phyloP scores from a whole-genome alignment of 2,888 invertebrate genomes.

The Aelia acuminata region DNA sequence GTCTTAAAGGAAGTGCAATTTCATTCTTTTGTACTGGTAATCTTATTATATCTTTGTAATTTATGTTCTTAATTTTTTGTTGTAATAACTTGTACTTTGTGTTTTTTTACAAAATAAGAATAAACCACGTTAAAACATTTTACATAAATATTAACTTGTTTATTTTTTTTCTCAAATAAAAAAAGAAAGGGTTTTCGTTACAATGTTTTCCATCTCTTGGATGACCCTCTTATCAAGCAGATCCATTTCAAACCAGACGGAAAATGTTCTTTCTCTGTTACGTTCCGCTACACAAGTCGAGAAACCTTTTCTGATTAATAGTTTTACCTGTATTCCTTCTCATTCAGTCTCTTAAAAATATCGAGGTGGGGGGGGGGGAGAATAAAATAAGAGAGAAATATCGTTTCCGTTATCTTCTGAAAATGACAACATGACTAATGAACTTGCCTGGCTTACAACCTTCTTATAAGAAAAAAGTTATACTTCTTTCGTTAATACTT shows the following conservation, averaged over 20 bases:
- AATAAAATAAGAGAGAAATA: constrained; percentile 21
- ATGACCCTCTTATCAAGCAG: not conserved
- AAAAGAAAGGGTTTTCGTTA: no score
- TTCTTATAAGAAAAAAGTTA: not conserved
- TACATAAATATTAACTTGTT: no score
- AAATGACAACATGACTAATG: constrained; percentile 36
- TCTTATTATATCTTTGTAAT: no score
- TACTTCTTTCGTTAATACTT: not conserved
- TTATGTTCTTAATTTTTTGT: no score
- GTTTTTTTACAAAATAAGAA: no score
- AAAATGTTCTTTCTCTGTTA: not conserved
- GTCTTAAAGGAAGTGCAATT: no score
- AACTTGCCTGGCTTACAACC: not conserved
- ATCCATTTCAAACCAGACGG: not conserved
- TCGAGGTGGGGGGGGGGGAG: no score
- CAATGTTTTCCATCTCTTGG: no score
- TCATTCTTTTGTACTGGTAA: no score
- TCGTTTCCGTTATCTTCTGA: constrained; percentile 15
- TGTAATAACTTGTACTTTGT: no score
- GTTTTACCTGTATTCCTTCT: not conserved
- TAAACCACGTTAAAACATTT: no score
- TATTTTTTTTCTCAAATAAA: no score
- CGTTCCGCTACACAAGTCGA: not conserved
- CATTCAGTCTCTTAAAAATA: not conserved
- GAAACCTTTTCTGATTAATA: not conserved